Evolutionary conservation across 2,113 vertebrate species (phyloP), one percentile per base, ranked within the genome.

Genomic region (Ranitomeya variabilis): DNA sequence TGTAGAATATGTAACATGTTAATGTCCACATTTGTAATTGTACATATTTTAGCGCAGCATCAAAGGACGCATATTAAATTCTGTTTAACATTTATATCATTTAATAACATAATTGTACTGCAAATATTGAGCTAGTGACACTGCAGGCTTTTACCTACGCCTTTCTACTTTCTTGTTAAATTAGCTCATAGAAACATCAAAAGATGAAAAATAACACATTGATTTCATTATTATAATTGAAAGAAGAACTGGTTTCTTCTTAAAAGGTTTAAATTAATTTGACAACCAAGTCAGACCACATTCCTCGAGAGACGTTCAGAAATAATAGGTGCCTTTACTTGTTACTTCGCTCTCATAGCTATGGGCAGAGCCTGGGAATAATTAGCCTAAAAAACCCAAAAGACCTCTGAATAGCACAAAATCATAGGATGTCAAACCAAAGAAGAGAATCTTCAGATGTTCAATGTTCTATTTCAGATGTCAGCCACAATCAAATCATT

Each of bases 341-440:
- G 76, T 87, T 87, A 80, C 51, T 55, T 37, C 21, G 31, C 21
- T 55, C 78, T n/a, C 64, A 11, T 12, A 71, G 64, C 64, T 80
- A 0, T 89, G 90, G 82, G 62, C 87, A 0, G 5, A 37, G 91
- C 91, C 91, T 91, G 91, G 93, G 90, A 90, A 90, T 80, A 90
- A 91, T 91, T 90, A 91, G 1, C 76, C 31, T 90, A 86, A 90
- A 92, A 91, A 92, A 92, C 37, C 89, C 90, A 55, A 71, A 90
- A 90, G 26, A 57, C 83, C 89, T 84, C 90, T 90, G 86, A 51
- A 89, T 86, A 92, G 62, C 90, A 87, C 91, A 90, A 90, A 15
- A 91, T 91, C 78, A 91, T 90, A 87, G 74, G 0, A 81, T 91
- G 91, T 90, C 90, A 91, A 86, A 26, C 11, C 82, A 66, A 88